Evolutionary conservation across 2,888 invertebrate genomes (phyloP).

Genomic region (Rhagium mordax): DNA sequence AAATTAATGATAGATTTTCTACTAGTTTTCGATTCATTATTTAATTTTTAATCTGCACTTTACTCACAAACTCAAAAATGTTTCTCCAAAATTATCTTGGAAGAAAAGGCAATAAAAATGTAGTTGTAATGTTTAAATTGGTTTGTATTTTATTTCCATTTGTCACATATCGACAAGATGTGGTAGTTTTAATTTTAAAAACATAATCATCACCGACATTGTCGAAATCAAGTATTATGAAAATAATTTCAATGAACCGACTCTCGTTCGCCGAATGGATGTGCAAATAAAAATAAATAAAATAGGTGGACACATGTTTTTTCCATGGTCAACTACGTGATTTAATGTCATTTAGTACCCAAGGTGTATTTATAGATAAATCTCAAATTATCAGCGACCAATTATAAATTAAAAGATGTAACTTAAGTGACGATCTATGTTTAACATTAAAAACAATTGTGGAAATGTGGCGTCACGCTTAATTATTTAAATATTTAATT

Average conservation of each 20-base stretch:
- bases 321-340: conserved; percentile 53
- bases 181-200: too few relatives aligned
- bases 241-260: conserved; percentile 16
- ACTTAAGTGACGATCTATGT: conserved; percentile 60
- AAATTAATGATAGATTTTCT: too few relatives aligned
- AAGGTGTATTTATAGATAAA: conserved; percentile 56
- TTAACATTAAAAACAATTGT: conserved; percentile 29
- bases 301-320: conserved; percentile 45
- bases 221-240: not conserved
- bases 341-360: conserved; percentile 49
- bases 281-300: conserved; percentile 24
- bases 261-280: not conserved
- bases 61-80: too few relatives aligned
- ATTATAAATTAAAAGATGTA: conserved; percentile 59
- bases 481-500: not conserved
- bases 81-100: too few relatives aligned
- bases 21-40: too few relatives aligned
- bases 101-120: too few relatives aligned
- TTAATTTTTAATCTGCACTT: too few relatives aligned
- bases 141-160: too few relatives aligned
- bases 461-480: not conserved
- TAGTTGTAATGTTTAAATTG: too few relatives aligned
- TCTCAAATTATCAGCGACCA: conserved; percentile 52
- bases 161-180: too few relatives aligned
- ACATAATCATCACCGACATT: too few relatives aligned